These are phyloP conservation scores for Tribolium castaneum DNA, from an alignment of 1,140 invertebrate species.

Conservation along the genomic window DNA sequence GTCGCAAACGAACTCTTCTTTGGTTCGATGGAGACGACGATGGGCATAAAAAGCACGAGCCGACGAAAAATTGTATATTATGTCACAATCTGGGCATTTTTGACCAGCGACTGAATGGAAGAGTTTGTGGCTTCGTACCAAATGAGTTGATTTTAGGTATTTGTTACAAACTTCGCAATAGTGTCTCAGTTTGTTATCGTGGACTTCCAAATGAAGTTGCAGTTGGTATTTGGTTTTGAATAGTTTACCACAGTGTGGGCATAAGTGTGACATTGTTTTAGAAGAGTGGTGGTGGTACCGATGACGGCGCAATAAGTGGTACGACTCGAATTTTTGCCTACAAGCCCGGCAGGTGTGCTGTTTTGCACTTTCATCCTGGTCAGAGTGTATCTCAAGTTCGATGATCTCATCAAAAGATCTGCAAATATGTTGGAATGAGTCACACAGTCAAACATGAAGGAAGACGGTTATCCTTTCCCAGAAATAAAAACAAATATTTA, in stretches of 20 bases:
- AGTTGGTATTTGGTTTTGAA: background rate
- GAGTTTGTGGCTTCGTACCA: background rate
- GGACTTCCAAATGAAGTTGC: background rate
- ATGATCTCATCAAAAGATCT: background rate
- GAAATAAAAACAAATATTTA: background rate
- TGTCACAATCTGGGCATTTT: background rate
- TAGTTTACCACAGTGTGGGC: background rate
- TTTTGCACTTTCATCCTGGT: background rate
- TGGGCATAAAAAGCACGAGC: background rate
- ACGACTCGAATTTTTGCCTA: background rate
- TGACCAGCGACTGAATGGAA: background rate
- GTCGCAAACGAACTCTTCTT: conserved; percentile 27
- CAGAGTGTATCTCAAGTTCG: background rate
- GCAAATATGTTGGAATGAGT: background rate
- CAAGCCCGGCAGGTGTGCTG: background rate
- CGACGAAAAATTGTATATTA: background rate
- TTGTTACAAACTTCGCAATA: conserved; percentile 7
- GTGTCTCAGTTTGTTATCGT: background rate
- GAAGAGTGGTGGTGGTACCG: background rate
- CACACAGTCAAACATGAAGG: background rate
- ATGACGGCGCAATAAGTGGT: background rate
- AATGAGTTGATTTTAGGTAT: background rate
- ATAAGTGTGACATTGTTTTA: background rate
- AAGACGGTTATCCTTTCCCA: background rate
- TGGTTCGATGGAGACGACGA: background rate